Base-by-base conservation (phyloP, 2,888 invertebrate species). In the Lottia gigantea region DNA sequence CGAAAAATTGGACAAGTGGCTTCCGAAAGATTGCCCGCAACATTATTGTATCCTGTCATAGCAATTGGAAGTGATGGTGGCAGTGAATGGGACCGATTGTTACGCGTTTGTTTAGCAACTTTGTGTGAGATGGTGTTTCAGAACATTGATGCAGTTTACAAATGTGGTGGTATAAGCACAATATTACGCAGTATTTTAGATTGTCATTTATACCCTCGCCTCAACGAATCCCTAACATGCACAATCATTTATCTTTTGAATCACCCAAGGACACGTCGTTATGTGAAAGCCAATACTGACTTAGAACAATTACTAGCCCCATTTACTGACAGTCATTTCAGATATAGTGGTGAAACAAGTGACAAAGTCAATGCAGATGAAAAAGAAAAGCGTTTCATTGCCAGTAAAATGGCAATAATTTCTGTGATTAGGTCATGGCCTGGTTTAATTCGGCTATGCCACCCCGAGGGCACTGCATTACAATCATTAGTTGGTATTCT, bases 151-250 rank as follows among this genome's bases (percentile, higher is more conserved):
- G 79, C 83, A 74, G 79, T 87, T 31, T 80, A 82, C 6, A 76
- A 82, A 46, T 83, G 83, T 77, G 86, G 87, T 14, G 87, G 96
- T 23, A 94, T 97, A 66, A 92, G 93, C 72, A 94, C 95, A 8
- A 80, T 91, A n/a, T 92, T 95, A 0, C 92, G 95, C 74, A 95
- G 95, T 86, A 91, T 95, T 26, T 91, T 95, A 62, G 95, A 95
- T 85, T 95, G 94, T 85, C 94, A 95, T 83, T 94, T 95, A 78
- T 94, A 94, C 80, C 95, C 96, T 0, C 92, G 94, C 74, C 95
- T 97, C 89, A 93, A 95, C 8, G 98, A 98, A 89, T 94, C 96
- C 4, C 90, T 97, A 1, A 93, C 97, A 78, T 95, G 95, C 0
- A 94, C 95, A 16, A 90, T 98, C 49, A 90, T 98, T 66, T 94